Base-by-base conservation (phyloP, 2,888 invertebrate genomes). In the Scelioninae gen. 1 region DNA sequence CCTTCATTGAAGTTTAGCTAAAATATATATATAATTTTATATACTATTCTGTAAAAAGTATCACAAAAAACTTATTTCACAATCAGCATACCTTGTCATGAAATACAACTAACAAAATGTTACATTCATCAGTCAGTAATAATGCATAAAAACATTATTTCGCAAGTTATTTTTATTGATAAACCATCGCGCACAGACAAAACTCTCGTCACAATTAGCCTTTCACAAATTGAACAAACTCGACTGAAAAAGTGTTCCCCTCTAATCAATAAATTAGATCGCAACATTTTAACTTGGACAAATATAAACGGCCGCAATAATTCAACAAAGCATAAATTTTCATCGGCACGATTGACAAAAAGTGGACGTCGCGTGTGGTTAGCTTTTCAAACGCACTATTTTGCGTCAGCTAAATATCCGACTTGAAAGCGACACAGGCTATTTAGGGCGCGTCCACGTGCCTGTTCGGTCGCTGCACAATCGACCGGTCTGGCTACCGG, bases 371-470 rank as follows among this genome's bases (percentile, higher is more conserved):
- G 82, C 71, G 82, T 60, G 76, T 71, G 76, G 69, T 65, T 76
- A 55, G 60, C 63, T 66, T 76, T 72, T 72, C 60, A 66, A 76
- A 72, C 60, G 66, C 72, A 53, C 62, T 82, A 82, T 72, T 82
- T 82, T 62, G 77, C 68, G 72, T 82, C 72, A 68, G 68, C 62
- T 60, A 68, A 77, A 76, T 82, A 76, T 71, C 60, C 58, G 53
- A 55, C 45, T 76, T 65, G 81, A 81, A 76, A 63, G 75, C 65
- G 65, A 82, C 63, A 38, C 53, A 38, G 71, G 68, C 72, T 82
- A 82, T 82, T 82, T 82, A 82, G 82, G 82, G 82, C 77, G 77
- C 82, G 82, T 77, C 82, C 82, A 76, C 76, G 82, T 77, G 77
- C 74, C 77, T 78, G 77, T 82, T 78, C 77, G 58, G 82, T 82